Conservation (phyloP, 2,797 vertebrate genomes). For the Gadopsis marmoratus region DNA sequence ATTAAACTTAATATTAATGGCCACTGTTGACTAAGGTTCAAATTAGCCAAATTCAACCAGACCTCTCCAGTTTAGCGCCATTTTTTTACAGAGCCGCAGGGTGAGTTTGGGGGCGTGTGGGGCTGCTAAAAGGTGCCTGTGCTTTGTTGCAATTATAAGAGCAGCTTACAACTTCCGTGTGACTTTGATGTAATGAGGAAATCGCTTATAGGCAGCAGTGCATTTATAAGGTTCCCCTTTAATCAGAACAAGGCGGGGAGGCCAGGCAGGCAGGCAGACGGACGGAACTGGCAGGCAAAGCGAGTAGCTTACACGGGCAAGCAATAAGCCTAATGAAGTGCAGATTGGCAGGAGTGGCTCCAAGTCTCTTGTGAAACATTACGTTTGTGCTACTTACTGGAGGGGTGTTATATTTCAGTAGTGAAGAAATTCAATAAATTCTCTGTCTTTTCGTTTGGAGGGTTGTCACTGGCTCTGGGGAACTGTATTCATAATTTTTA, state of each 20-base stretch:
- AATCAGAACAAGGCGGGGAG: conserved; percentile 77
- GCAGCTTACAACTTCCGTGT: conserved; percentile 77
- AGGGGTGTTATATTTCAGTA: conserved; percentile 24
- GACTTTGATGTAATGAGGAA: conserved; percentile 85
- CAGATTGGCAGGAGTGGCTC: conserved; percentile 69
- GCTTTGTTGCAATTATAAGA: conserved; percentile 63
- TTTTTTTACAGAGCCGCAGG: conserved; percentile 20
- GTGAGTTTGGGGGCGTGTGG: conserved; percentile 34
- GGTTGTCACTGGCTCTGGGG: conserved; percentile 22
- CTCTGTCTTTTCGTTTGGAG: conserved; percentile 4
- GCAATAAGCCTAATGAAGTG: conserved; percentile 80
- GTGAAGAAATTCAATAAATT: conserved; percentile 18
- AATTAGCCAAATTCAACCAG: conserved; percentile 29
- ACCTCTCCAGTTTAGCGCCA: neutral
- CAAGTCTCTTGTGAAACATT: conserved; percentile 41
- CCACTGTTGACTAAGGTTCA: conserved; percentile 11
- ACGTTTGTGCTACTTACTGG: conserved; percentile 31
- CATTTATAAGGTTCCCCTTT: conserved; percentile 81
- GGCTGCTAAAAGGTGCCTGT: conserved; percentile 48
- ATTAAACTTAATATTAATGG: conserved; percentile 47
- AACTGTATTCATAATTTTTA: conserved; percentile 42
- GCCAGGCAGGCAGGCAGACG: conserved; percentile 16
- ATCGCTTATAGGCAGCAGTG: conserved; percentile 72
- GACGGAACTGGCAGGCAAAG: conserved; percentile 43
- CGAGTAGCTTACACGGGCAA: conserved; percentile 49